These are phyloP conservation scores for Apodemus agrarius DNA, from an alignment of 2,797 vertebrate genomes.

Conservation along the genomic window DNA sequence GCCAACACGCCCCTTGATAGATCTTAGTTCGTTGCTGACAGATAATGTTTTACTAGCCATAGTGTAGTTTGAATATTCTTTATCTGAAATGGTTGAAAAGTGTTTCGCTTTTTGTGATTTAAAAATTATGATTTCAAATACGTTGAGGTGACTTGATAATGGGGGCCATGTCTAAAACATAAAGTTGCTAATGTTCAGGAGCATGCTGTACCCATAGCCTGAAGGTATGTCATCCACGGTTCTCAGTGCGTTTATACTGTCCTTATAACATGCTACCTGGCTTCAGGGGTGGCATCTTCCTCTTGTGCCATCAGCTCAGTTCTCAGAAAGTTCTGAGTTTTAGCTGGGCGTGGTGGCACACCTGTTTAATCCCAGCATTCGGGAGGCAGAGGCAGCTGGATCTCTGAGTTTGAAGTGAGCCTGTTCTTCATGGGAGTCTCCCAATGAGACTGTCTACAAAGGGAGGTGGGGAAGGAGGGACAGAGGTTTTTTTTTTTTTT, in stretches of 20 bases:
- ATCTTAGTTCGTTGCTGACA: not conserved
- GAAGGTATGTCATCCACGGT: not conserved
- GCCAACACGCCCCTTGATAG: slow-evolving; percentile 15
- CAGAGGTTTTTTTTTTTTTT: not conserved
- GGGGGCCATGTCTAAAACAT: not conserved
- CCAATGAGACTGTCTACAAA: not conserved
- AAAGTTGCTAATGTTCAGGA: not conserved
- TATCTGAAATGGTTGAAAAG: not conserved
- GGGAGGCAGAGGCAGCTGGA: not conserved
- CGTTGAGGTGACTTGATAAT: not conserved
- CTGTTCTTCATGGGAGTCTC: not conserved
- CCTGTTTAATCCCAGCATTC: not conserved
- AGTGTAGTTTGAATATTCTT: not conserved
- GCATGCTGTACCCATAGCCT: not conserved
- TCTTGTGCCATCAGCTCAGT: not conserved
- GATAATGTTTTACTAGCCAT: not conserved
- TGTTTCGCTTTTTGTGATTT: not conserved
- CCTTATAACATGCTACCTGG: not conserved
- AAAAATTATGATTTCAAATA: not conserved
- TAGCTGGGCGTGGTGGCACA: not conserved
- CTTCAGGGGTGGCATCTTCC: not conserved
- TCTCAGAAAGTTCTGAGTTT: not conserved
- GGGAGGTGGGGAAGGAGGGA: not conserved
- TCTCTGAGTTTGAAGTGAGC: not conserved
- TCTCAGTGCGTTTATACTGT: not conserved